phyloP scores from a whole-genome alignment of 1,140 invertebrate genomes.

The Temnothorax curvispinosus region DNA sequence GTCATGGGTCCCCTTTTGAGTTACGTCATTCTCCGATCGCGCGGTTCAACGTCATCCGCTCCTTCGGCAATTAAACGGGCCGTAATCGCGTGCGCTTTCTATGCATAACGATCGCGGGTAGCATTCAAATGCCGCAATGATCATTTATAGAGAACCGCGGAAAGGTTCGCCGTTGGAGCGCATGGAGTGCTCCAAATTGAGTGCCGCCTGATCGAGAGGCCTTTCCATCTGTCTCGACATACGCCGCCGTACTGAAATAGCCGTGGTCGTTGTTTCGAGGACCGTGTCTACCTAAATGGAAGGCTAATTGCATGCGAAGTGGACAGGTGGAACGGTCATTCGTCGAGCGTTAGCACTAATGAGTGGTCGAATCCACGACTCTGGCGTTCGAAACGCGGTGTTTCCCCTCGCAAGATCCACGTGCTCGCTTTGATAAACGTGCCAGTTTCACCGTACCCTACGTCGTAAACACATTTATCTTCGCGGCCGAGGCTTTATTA shows the following conservation, averaged over 20 bases:
- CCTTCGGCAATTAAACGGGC: constrained; percentile 62
- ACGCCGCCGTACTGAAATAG: constrained; percentile 67
- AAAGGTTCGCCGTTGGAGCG: constrained; percentile 48
- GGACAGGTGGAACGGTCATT: constrained; percentile 74
- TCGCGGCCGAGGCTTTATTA: background rate
- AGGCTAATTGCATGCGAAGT: constrained; percentile 71
- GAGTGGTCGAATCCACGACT: constrained; percentile 53
- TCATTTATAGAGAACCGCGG: constrained; percentile 65
- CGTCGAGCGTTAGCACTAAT: constrained; percentile 67
- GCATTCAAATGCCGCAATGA: constrained; percentile 66
- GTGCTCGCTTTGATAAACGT: constrained; percentile 11
- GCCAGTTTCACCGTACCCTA: background rate
- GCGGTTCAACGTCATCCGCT: constrained; percentile 52
- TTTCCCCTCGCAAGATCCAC: constrained; percentile 1
- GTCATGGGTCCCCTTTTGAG: background rate
- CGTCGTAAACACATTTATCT: constrained; percentile 5
- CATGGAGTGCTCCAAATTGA: constrained; percentile 69
- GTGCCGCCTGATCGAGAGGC: constrained; percentile 73
- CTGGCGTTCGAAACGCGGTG: constrained; percentile 8
- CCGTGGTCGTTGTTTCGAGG: constrained; percentile 63
- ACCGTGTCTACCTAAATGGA: constrained; percentile 70
- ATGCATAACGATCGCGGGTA: constrained; percentile 59
- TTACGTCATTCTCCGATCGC: constrained; percentile 59
- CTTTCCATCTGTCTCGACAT: constrained; percentile 70
- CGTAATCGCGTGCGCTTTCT: constrained; percentile 67